Evolutionary conservation across 1,140 invertebrate genomes (phyloP), one percentile per base, ranked within the genome.

Genomic region (Frieseomelitta varia): DNA sequence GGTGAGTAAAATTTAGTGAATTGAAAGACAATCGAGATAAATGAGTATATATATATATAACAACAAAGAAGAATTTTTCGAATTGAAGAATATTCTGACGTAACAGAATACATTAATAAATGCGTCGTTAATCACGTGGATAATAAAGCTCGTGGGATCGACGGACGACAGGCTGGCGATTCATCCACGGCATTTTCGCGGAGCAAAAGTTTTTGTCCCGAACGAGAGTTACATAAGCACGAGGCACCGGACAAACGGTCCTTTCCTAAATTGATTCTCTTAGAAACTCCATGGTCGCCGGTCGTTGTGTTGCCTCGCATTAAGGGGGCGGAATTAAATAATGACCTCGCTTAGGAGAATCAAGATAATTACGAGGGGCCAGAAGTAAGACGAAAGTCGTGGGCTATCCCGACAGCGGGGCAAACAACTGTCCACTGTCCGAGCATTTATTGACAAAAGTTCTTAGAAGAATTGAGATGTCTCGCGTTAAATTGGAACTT

Each of bases 231-330:
- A 82, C 84, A 79, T 86, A 87, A 85, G 79, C 24, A 74, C 79
- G 67, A n/a, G 78, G 73, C 78, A 84, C 79, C 80, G 85, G 58
- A 73, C 88, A 84, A 87, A 78, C 63, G 88, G 85, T 85, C 74
- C 79, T 89, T 79, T 56, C 85, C 80, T 87, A 90, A 90, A 90
- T 90, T 90, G 88, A 90, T 90, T 89, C 88, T 90, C 85, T 85
- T 85, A 87, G 88, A 89, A 89, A 89, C 75, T 87, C 76, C 75
- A 67, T 71, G 53, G 76, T 53, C 55, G 88, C 61, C 85, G 84
- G 76, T 86, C 84, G 76, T 87, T 87, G 88, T 79, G 75, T 89
- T 85, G 88, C 79, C 88, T 80, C 83, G 85, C 86, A 89, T 89
- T 81, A 87, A 89, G 88, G 63, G 63, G 79, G 76, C 88, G 79